These are phyloP conservation scores for Apeira syringaria DNA, from an alignment of 2,888 invertebrate species.

Conservation along the genomic window DNA sequence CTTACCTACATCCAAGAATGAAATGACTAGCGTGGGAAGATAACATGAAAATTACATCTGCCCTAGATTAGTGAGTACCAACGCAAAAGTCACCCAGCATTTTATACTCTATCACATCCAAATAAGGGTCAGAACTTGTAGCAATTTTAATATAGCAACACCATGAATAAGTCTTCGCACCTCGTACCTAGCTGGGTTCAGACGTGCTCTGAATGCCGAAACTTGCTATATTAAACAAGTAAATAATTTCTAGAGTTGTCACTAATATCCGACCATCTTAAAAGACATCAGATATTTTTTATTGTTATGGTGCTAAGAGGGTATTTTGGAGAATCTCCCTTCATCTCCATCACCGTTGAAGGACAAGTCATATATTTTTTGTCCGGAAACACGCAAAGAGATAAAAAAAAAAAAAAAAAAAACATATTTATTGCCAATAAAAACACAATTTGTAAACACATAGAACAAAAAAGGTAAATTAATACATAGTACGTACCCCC, in stretches of 20 bases:
- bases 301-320: no score
- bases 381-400: no score
- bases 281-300: no score
- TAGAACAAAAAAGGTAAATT: no score
- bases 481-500: no score
- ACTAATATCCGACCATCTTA: conserved; percentile 22
- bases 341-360: no score
- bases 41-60: conserved; percentile 30
- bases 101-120: conserved; percentile 19
- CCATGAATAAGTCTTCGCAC: conserved; percentile 38
- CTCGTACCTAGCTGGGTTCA: conserved; percentile 26
- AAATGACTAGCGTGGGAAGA: conserved; percentile 14
- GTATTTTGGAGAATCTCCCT: no score
- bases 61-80: conserved; percentile 19
- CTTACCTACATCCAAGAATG: conserved; percentile 1
- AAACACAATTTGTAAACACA: no score
- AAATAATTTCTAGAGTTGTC: conserved; percentile 64
- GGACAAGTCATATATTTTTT: no score
- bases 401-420: no score
- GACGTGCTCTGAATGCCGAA: conserved; percentile 52
- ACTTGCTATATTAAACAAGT: conserved; percentile 56
- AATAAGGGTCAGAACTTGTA: conserved; percentile 14
- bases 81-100: neutral
- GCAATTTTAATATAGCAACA: conserved; percentile 26
- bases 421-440: no score